Base-by-base conservation (phyloP, 2,888 invertebrate genomes). In the Chrysodeixis includens region DNA sequence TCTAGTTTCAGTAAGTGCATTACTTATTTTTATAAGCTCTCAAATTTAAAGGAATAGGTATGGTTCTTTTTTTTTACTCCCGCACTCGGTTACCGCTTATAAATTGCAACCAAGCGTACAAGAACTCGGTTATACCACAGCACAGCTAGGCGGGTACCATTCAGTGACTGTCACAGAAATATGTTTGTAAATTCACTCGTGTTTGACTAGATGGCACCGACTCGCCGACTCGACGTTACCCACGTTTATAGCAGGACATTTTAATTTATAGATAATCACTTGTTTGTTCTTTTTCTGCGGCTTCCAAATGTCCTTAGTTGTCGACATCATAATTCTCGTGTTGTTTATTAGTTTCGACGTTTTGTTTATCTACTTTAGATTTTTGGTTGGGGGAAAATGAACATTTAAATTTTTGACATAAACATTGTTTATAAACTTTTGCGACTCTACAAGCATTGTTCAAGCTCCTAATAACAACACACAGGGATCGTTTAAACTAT, bases 151-250 rank as follows among this genome's bases (percentile, higher is more conserved):
- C 71, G 76, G 80, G 92, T 92, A 81, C 90, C 92, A 86, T 83
- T 81, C 88, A 67, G 90, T 86, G 88, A 85, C 92, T 86, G 91
- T 87, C 89, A 82, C 92, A 76, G 80, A 78, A 86, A 86, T 86
- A 71, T 71, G 74, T 75, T 81, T 80, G 77, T 72, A 76, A 77
- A 79, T 80, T 72, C 71, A 65, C 65, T 69, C 74, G 55, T 80
- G 69, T 81, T 79, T 83, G 81, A 75, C 77, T 78, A 82, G 75
- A 82, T 86, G 84, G 69, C n/a, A n/a, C n/a, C n/a, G n/a, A n/a
- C n/a, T n/a, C n/a, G n/a, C n/a, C 64, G 60, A 35, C 51, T 12
- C 46, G 52, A 65, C 30, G 67, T 56, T 46, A 58, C 67, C 46
- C 16, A 46, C 61, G 64, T 56, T 73, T 66, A 62, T 66, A 32